Conservation (phyloP, 2,888 invertebrate species). For the Athetis lepigone region DNA sequence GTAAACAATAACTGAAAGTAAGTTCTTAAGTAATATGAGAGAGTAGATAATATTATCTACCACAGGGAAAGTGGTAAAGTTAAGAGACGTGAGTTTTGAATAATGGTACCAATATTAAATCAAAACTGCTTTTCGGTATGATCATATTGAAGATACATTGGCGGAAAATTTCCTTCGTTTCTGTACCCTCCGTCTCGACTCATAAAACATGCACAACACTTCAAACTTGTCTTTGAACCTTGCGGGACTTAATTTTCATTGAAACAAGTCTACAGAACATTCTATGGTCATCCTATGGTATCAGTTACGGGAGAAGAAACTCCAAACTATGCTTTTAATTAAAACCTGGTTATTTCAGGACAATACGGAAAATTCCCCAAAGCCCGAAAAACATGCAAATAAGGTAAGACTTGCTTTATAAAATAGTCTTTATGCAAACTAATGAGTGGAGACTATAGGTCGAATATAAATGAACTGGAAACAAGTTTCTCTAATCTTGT, state of each 20-base stretch:
- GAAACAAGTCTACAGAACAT: background rate
- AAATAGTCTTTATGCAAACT: slow-evolving; percentile 35
- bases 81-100: slow-evolving; percentile 22
- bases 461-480: slow-evolving; percentile 25
- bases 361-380: background rate
- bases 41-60: slow-evolving; percentile 17
- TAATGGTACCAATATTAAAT: slow-evolving; percentile 46
- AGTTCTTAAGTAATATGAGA: slow-evolving; percentile 3
- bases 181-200: slow-evolving; percentile 8
- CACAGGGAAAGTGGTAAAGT: slow-evolving; percentile 22
- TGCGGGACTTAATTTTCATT: slow-evolving; percentile 6
- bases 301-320: background rate
- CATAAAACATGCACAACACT: background rate
- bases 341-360: slow-evolving; percentile 3
- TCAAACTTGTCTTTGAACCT: slow-evolving; percentile 1
- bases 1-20: slow-evolving; percentile 26
- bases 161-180: slow-evolving; percentile 2
- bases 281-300: background rate
- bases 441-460: slow-evolving; percentile 18
- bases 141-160: background rate
- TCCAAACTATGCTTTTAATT: background rate
- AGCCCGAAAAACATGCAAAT: slow-evolving; percentile 34
- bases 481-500: slow-evolving; percentile 4
- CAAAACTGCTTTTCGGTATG: slow-evolving; percentile 9
- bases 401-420: slow-evolving; percentile 5